Evolutionary conservation across 2,888 invertebrate genomes (phyloP).

Genomic region (Drosophila nr. fundita): DNA sequence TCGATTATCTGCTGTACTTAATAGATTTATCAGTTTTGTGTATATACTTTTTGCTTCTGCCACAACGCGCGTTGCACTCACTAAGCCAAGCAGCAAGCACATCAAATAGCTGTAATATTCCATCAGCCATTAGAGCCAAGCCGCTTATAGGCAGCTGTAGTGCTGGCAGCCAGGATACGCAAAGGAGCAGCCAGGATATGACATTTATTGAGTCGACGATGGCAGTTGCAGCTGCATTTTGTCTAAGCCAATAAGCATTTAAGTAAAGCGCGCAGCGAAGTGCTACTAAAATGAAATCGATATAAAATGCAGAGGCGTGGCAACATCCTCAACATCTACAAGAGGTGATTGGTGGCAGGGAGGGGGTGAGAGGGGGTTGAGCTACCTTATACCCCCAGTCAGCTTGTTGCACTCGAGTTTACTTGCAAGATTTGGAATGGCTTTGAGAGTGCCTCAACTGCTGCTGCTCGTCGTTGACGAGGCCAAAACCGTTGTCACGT

Average conservation of each 20-base stretch:
- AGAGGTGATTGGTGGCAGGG: not conserved
- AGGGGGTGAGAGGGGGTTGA: constrained; percentile 2
- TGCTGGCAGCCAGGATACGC: not conserved
- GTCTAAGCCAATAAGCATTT: constrained; percentile 75
- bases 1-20: not conserved
- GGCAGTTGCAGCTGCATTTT: constrained; percentile 56
- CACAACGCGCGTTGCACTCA: not conserved
- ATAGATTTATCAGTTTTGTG: not conserved
- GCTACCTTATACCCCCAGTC: constrained; percentile 28
- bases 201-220: constrained; percentile 69
- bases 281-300: constrained; percentile 48
- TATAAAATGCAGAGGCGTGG: constrained; percentile 20
- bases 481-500: constrained; percentile 64
- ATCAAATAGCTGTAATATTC: not conserved
- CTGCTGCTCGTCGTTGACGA: not conserved
- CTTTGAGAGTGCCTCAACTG: not conserved
- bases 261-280: constrained; percentile 55
- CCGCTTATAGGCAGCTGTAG: constrained; percentile 48
- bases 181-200: constrained; percentile 38
- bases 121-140: constrained; percentile 20
- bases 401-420: constrained; percentile 65
- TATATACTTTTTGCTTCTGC: not conserved
- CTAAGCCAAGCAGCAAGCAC: not conserved
- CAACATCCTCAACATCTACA: not conserved
- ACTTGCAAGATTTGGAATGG: constrained; percentile 45